Conservation (phyloP, 2,797 vertebrate species). For the Semotilus atromaculatus region DNA sequence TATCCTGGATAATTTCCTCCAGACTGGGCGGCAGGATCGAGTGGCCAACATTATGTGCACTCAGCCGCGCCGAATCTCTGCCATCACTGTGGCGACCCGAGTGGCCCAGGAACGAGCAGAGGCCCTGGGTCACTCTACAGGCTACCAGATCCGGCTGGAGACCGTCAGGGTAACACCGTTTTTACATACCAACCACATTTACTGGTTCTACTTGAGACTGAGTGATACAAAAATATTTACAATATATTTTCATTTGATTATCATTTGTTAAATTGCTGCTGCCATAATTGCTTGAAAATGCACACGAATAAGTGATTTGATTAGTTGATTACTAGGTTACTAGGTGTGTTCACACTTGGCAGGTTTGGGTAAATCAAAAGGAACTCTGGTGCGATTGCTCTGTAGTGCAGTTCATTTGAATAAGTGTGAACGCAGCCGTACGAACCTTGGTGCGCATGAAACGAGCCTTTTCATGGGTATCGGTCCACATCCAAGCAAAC, state of each 20-base stretch:
- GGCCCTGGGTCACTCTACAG: conserved; percentile 88
- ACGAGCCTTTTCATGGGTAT: no score
- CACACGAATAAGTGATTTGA: neutral
- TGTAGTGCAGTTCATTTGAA: neutral
- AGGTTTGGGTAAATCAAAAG: neutral
- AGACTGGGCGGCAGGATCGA: conserved; percentile 71
- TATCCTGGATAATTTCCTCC: conserved; percentile 89
- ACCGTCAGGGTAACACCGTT: conserved; percentile 83
- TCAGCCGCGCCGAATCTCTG: conserved; percentile 96
- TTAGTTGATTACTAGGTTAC: neutral
- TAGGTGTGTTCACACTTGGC: neutral
- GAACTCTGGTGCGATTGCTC: neutral
- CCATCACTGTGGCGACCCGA: conserved; percentile 92
- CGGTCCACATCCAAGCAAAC: no score
- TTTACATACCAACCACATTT: neutral
- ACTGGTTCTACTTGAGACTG: neutral
- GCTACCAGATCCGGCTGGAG: conserved; percentile 98
- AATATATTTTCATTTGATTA: neutral
- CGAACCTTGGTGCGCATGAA: no score
- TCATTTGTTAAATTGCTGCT: neutral
- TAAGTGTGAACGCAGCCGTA: no score
- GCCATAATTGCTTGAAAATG: neutral
- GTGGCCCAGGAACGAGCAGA: conserved; percentile 94
- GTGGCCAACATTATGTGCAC: conserved; percentile 96
- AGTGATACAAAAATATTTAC: neutral